A percentile compares a stretch with the other conserved stretches of the same genome.
phyloP scores from a whole-genome alignment of 2,113 vertebrate species.

The Procavia capensis region DNA sequence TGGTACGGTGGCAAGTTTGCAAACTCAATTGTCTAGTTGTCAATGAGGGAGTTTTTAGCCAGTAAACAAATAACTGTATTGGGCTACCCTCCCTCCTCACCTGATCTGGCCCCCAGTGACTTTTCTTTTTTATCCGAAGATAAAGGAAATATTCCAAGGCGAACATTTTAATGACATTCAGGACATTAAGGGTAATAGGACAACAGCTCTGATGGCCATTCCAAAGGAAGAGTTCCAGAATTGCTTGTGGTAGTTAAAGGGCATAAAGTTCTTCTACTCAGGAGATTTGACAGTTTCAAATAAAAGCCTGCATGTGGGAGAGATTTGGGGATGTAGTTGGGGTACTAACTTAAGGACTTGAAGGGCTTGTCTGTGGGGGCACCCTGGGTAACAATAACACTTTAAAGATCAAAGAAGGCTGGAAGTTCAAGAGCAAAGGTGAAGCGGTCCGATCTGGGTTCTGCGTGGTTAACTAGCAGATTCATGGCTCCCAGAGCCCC shows the following conservation, averaged over 20 bases:
- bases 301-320: constrained; percentile 30
- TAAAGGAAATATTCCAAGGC: no score
- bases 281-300: constrained; percentile 53
- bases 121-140: no score
- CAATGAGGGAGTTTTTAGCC: no score
- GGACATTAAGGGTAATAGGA: no score
- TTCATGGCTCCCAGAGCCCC: background rate
- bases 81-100: no score
- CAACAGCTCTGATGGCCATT: no score
- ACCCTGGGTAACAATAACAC: background rate
- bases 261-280: background rate
- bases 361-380: background rate
- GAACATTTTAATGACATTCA: no score
- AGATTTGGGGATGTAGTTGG: background rate
- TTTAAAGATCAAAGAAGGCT: background rate
- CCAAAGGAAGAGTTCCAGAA: no score
- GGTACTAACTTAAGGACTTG: constrained; percentile 25
- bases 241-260: background rate
- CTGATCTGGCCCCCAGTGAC: no score
- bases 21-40: no score
- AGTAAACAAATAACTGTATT: no score
- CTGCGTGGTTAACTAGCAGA: background rate
- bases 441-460: background rate
- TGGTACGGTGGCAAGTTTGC: no score
- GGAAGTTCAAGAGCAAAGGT: background rate